These are phyloP conservation scores for Ataeniobius toweri DNA, from an alignment of 2,797 vertebrate genomes.

Conservation along the genomic window DNA sequence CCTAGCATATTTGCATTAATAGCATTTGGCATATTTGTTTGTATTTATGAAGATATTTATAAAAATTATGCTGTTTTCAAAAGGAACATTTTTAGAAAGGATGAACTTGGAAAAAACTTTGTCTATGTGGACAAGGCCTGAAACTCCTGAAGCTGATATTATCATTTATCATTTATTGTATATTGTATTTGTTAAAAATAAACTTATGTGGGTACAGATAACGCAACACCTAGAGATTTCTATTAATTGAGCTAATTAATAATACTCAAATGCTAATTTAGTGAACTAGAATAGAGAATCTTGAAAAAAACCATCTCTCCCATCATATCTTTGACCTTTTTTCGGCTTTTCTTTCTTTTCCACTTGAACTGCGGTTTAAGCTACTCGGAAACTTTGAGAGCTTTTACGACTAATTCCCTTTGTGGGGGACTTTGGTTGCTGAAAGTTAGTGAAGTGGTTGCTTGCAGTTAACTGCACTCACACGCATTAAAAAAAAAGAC, in stretches of 20 bases:
- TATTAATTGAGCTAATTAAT: not conserved
- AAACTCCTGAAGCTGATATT: too few relatives aligned
- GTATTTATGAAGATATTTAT: too few relatives aligned
- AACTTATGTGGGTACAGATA: not conserved
- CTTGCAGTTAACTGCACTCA: not conserved
- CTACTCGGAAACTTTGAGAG: constrained; percentile 39
- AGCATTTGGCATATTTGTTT: too few relatives aligned
- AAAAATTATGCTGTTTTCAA: too few relatives aligned
- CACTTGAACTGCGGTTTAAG: constrained; percentile 30
- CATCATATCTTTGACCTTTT: constrained; percentile 6
- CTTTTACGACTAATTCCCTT: constrained; percentile 31
- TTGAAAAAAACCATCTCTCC: not conserved
- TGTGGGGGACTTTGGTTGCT: constrained; percentile 26
- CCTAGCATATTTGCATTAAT: too few relatives aligned
- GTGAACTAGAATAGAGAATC: not conserved
- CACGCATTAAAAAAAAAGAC: not conserved
- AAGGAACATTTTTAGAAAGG: too few relatives aligned
- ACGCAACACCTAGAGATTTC: not conserved
- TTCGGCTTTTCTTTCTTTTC: constrained; percentile 8
- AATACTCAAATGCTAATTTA: not conserved
- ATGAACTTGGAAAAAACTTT: too few relatives aligned
- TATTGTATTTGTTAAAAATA: too few relatives aligned
- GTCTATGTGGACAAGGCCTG: too few relatives aligned
- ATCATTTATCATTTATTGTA: too few relatives aligned
- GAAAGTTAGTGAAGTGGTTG: constrained; percentile 27